phyloP scores from a whole-genome alignment of 2,113 vertebrate genomes.

The Peromyscus polionotus region DNA sequence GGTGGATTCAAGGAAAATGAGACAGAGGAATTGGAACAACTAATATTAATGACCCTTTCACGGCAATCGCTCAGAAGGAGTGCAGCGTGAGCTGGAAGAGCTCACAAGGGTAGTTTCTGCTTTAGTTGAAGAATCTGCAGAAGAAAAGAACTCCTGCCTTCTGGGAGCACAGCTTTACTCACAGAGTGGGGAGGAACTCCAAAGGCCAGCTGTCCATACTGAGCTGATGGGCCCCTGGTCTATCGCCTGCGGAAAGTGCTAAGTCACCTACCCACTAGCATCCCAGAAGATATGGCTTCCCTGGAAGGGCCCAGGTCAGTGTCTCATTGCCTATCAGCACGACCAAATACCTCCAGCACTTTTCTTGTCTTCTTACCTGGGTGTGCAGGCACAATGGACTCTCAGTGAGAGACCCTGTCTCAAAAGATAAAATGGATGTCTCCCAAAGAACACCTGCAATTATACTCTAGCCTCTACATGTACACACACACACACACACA shows the following conservation, averaged over 20 bases:
- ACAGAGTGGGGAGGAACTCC: too few species aligned
- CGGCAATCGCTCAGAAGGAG: not conserved
- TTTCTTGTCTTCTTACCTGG: not conserved
- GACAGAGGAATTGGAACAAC: not conserved
- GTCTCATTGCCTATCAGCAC: too few species aligned
- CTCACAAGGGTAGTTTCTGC: not conserved
- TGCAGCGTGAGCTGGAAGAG: not conserved
- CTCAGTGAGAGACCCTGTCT: not conserved
- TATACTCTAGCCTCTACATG: not conserved
- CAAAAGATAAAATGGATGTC: not conserved
- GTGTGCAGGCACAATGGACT: not conserved
- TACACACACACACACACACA: too few species aligned
- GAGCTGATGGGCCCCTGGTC: not conserved
- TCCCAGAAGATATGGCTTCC: not conserved
- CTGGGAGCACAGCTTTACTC: not conserved
- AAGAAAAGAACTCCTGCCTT: not conserved
- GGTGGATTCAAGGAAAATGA: constrained; percentile 29
- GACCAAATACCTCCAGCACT: too few species aligned
- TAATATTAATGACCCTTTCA: not conserved
- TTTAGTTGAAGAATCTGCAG: not conserved
- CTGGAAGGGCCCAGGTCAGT: not conserved
- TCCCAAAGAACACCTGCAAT: not conserved
- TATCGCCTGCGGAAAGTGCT: not conserved
- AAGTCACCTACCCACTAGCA: not conserved
- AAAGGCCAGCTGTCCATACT: not conserved